Evolutionary conservation across 1,140 invertebrate species (phyloP).

Genomic region (Drosophila erecta): DNA sequence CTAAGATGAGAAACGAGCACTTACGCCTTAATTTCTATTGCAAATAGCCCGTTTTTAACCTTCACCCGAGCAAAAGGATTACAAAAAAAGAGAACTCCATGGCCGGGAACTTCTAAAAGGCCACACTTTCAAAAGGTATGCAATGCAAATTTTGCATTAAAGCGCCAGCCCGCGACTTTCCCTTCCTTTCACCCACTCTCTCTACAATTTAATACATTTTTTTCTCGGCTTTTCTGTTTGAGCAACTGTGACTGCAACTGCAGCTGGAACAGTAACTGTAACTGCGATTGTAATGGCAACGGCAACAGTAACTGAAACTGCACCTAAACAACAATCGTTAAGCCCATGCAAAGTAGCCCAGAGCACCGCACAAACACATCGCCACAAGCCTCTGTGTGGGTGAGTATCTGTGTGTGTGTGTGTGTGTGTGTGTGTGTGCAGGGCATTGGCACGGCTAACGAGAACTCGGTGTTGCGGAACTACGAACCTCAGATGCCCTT

Average conservation of each 20-base stretch:
- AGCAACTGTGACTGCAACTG: conserved; percentile 39
- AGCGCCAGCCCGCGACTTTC: conserved; percentile 21
- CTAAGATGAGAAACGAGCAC: too few species aligned
- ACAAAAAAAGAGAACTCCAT: background rate
- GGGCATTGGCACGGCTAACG: conserved; percentile 40
- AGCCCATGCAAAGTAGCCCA: conserved; percentile 70
- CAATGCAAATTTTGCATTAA: conserved; percentile 67
- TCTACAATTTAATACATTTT: background rate
- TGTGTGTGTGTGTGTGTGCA: conserved; percentile 2
- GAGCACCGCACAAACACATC: conserved; percentile 46
- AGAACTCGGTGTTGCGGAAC: background rate
- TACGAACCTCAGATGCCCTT: conserved; percentile 32
- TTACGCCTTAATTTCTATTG: too few species aligned
- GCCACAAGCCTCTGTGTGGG: conserved; percentile 2
- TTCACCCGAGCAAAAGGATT: background rate
- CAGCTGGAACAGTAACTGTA: conserved; percentile 23
- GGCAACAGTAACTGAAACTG: conserved; percentile 65
- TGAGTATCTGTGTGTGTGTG: conserved; percentile 3
- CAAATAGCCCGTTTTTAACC: too few species aligned
- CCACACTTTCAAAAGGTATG: conserved; percentile 45
- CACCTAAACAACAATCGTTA: conserved; percentile 75
- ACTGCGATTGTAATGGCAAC: conserved; percentile 27
- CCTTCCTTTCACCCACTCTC: background rate
- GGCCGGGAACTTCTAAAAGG: background rate
- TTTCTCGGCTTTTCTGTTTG: conserved; percentile 11